Percentiles rank a stretch among this genome's conserved stretches.
phyloP scores from a whole-genome alignment of 2,113 vertebrate species.

The Larimichthys polyactis region DNA sequence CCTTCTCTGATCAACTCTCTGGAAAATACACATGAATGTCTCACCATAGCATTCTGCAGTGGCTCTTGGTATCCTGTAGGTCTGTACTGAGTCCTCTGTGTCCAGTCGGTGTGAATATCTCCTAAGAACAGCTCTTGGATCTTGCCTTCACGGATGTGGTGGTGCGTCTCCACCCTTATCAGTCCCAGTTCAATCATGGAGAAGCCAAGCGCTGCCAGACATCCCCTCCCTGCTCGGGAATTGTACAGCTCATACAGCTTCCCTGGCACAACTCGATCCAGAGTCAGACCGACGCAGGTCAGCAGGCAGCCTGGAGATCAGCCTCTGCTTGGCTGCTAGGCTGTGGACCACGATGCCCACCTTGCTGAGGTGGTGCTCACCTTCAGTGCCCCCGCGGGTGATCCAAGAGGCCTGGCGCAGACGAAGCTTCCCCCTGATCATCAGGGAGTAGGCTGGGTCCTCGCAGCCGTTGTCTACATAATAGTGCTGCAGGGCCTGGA shows the following conservation, averaged over 20 bases:
- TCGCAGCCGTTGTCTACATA: slow-evolving; percentile 88
- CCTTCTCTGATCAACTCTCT: neutral
- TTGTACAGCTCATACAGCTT: slow-evolving; percentile 88
- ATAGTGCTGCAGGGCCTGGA: slow-evolving; percentile 92
- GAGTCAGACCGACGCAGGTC: slow-evolving; percentile 79
- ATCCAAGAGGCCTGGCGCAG: slow-evolving; percentile 93
- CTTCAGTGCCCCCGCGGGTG: slow-evolving; percentile 89
- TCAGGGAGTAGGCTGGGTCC: slow-evolving; percentile 88
- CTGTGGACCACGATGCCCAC: slow-evolving; percentile 91
- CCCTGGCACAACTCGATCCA: slow-evolving; percentile 77
- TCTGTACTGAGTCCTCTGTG: slow-evolving; percentile 87
- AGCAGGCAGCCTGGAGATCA: slow-evolving; percentile 79
- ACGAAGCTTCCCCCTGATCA: slow-evolving; percentile 90
- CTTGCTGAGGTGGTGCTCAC: slow-evolving; percentile 90
- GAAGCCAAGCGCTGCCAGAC: slow-evolving; percentile 86
- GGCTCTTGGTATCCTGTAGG: slow-evolving; percentile 91
- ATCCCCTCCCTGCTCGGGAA: slow-evolving; percentile 80
- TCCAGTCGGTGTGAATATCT: slow-evolving; percentile 90
- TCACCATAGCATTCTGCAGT: slow-evolving; percentile 91
- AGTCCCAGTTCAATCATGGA: slow-evolving; percentile 92
- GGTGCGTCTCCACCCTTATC: slow-evolving; percentile 85
- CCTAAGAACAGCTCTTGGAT: slow-evolving; percentile 91
- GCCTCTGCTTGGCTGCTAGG: slow-evolving; percentile 78
- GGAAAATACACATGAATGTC: slow-evolving; percentile 20
- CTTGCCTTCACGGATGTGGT: slow-evolving; percentile 78